These are phyloP conservation scores for Florisuga fusca DNA, from an alignment of 2,797 vertebrate species.

Conservation along the genomic window DNA sequence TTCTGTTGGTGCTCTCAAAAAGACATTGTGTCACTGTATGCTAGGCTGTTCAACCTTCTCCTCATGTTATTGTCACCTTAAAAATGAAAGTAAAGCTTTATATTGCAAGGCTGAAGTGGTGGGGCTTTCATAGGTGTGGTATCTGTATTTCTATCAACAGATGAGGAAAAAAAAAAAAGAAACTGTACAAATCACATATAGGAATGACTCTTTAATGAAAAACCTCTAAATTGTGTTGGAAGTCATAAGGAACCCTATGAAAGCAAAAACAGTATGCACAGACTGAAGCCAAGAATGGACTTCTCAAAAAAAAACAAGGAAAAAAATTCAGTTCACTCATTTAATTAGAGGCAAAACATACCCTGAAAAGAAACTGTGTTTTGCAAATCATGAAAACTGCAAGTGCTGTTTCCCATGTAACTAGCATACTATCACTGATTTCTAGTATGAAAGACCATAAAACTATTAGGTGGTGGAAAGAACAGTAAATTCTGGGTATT, in stretches of 20 bases:
- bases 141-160: not conserved
- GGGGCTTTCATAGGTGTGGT: not conserved
- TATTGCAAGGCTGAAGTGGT: not conserved
- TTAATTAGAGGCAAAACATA: slow-evolving; percentile 32
- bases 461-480: slow-evolving; percentile 56
- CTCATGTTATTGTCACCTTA: not conserved
- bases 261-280: not conserved
- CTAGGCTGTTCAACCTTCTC: not conserved
- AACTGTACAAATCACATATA: not conserved
- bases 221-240: not conserved
- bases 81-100: not conserved
- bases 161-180: not conserved
- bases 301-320: not conserved
- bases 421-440: slow-evolving; percentile 15
- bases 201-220: not conserved
- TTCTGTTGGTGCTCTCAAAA: not conserved
- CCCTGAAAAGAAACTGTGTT: not conserved
- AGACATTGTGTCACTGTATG: accelerated
- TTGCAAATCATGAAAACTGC: slow-evolving; percentile 34
- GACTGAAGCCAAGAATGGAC: not conserved
- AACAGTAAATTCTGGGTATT: slow-evolving; percentile 65
- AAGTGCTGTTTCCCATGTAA: slow-evolving; percentile 34
- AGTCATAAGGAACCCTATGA: not conserved
- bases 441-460: slow-evolving; percentile 38
- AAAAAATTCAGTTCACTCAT: not conserved